A percentile compares a stretch with the other conserved stretches of the same genome.
These are phyloP conservation scores for Drepanosiphum platanoidis DNA, from an alignment of 2,888 invertebrate species.

Conservation along the genomic window DNA sequence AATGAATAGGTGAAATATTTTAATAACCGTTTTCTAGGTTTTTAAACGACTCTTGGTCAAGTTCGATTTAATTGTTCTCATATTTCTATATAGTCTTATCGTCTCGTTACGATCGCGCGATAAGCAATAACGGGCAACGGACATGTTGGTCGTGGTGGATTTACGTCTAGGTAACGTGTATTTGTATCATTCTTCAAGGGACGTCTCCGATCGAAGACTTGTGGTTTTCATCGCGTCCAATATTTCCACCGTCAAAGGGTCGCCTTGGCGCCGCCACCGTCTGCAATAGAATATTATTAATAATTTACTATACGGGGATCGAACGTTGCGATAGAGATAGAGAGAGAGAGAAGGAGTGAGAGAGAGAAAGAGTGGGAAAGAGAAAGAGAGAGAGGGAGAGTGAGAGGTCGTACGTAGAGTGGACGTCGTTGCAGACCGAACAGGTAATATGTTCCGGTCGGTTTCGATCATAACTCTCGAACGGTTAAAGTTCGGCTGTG, in stretches of 20 bases:
- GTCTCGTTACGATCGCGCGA: background rate
- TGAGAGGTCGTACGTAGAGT: too few relatives aligned
- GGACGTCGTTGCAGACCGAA: background rate
- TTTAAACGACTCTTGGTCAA: too few relatives aligned
- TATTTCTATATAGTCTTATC: too few relatives aligned
- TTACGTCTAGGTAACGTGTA: background rate
- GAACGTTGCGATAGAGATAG: conserved; percentile 1
- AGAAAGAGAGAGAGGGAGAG: too few relatives aligned
- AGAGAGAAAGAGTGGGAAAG: too few relatives aligned
- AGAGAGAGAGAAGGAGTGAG: too few relatives aligned
- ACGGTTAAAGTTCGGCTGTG: conserved; percentile 9
- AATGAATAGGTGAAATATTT: too few relatives aligned
- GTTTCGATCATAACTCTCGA: conserved; percentile 42
- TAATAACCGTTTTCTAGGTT: too few relatives aligned
- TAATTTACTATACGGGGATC: conserved; percentile 31
- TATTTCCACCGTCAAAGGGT: conserved; percentile 27
- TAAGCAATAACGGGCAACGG: background rate
- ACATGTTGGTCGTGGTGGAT: background rate
- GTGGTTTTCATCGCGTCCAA: conserved; percentile 21
- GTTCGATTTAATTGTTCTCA: too few relatives aligned
- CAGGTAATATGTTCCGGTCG: conserved; percentile 34
- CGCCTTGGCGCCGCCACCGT: conserved; percentile 7
- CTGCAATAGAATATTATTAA: conserved; percentile 20
- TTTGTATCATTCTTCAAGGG: background rate
- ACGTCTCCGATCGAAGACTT: background rate